Evolutionary conservation across 2,888 invertebrate species (phyloP).

Genomic region (Mesorhabditis spiculigera): DNA sequence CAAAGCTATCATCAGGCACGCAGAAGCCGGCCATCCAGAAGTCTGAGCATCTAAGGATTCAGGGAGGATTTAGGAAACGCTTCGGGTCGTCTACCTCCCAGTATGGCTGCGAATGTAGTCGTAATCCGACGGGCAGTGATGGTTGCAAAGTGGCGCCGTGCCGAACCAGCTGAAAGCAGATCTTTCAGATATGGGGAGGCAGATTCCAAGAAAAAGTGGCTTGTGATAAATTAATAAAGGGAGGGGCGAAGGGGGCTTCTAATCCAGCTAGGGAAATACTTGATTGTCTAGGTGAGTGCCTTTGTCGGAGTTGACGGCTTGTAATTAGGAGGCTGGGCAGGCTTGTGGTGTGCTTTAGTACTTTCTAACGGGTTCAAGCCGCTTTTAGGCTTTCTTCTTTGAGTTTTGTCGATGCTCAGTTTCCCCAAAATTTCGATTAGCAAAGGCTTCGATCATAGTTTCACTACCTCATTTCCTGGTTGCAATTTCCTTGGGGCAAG

Average conservation of each 20-base stretch:
- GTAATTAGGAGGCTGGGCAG: too few species aligned
- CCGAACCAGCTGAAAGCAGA: constrained; percentile 41
- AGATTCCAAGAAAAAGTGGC: neutral
- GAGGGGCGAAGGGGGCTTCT: neutral
- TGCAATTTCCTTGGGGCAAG: too few species aligned
- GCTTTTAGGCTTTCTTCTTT: too few species aligned
- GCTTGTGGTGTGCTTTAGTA: too few species aligned
- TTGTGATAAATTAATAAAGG: neutral
- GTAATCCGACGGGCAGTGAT: constrained; percentile 50
- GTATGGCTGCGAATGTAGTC: constrained; percentile 48
- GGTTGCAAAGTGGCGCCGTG: constrained; percentile 52
- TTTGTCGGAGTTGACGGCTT: too few species aligned
- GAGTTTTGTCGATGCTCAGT: too few species aligned
- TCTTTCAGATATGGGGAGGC: neutral
- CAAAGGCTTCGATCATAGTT: too few species aligned
- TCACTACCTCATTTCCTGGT: too few species aligned
- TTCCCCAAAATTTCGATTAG: too few species aligned
- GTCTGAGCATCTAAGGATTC: constrained; percentile 32
- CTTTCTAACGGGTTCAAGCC: too few species aligned
- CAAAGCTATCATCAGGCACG: constrained; percentile 48
- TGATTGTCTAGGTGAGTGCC: too few species aligned
- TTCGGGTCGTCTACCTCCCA: constrained; percentile 18
- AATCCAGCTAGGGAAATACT: too few species aligned
- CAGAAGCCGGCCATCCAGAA: constrained; percentile 49
- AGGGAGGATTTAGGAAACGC: neutral